Percentiles rank a stretch among this genome's conserved stretches.
These are phyloP conservation scores for Nebria ingens DNA, from an alignment of 1,140 invertebrate species.

Conservation along the genomic window DNA sequence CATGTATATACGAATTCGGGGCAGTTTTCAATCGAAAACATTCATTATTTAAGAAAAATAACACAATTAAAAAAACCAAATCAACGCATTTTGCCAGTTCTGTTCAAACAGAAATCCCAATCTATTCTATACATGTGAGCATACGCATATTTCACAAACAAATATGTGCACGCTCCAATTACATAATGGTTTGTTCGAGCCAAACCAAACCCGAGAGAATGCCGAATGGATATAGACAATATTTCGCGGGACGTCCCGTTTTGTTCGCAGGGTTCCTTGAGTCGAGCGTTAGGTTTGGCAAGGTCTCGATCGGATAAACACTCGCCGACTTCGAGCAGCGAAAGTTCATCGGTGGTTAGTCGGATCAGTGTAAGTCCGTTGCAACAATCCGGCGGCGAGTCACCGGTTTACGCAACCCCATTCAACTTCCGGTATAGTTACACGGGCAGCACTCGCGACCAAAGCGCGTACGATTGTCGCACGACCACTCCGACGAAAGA, in stretches of 20 bases:
- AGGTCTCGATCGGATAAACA: conserved; percentile 36
- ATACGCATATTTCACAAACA: too few relatives aligned
- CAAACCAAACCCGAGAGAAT: too few relatives aligned
- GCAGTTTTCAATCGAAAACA: too few relatives aligned
- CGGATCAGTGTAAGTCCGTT: conserved; percentile 32
- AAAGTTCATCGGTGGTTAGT: conserved; percentile 39
- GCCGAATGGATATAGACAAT: conserved; percentile 23
- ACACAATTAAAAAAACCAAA: too few relatives aligned
- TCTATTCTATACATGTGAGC: too few relatives aligned
- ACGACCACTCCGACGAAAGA: conserved; percentile 13
- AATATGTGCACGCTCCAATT: too few relatives aligned
- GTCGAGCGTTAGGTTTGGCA: conserved; percentile 52
- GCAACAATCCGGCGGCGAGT: conserved; percentile 24
- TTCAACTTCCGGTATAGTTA: conserved; percentile 25
- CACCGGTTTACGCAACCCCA: conserved; percentile 26
- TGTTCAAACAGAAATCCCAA: too few relatives aligned
- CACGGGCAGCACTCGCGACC: conserved; percentile 18
- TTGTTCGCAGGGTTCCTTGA: conserved; percentile 54
- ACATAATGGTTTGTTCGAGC: too few relatives aligned
- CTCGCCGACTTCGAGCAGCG: conserved; percentile 45
- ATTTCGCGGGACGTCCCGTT: conserved; percentile 34
- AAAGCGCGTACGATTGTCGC: conserved; percentile 21
- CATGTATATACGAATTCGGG: too few relatives aligned
- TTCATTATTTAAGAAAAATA: too few relatives aligned
- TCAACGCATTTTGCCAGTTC: too few relatives aligned